Evolutionary conservation across 1,140 invertebrate species (phyloP).

Genomic region (Apocrypta bakeri): DNA sequence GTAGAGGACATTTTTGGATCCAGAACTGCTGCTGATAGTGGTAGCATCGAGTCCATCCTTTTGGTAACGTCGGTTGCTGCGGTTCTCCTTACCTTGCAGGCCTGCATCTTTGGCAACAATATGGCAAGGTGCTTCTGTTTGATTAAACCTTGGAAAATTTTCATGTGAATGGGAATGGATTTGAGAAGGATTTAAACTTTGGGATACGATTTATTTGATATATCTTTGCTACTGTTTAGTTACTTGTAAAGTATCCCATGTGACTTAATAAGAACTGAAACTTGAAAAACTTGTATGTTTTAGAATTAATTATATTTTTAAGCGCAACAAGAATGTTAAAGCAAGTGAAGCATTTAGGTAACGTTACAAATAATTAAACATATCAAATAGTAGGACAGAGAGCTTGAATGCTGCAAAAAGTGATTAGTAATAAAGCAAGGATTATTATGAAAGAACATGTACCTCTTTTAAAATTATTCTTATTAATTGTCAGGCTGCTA

Average conservation of each 20-base stretch:
- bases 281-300: too few relatives aligned
- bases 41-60: slow-evolving; percentile 53
- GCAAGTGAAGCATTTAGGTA: neutral
- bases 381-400: neutral
- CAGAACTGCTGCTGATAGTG: neutral
- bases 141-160: slow-evolving; percentile 34
- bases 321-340: neutral
- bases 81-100: slow-evolving; percentile 70
- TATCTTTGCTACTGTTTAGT: neutral
- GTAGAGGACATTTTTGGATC: neutral
- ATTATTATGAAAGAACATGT: slow-evolving; percentile 32
- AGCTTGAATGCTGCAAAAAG: neutral
- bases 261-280: too few relatives aligned
- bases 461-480: slow-evolving; percentile 60
- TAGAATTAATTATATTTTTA: neutral
- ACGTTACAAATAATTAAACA: neutral
- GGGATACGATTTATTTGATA: too few relatives aligned
- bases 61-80: slow-evolving; percentile 51
- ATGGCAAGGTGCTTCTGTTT: slow-evolving; percentile 61
- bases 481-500: slow-evolving; percentile 45
- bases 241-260: neutral
- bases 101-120: slow-evolving; percentile 69
- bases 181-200: neutral
- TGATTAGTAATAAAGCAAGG: neutral
- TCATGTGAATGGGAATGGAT: neutral